Conservation (phyloP, 1,140 invertebrate genomes). For the Hypothenemus hampei region DNA sequence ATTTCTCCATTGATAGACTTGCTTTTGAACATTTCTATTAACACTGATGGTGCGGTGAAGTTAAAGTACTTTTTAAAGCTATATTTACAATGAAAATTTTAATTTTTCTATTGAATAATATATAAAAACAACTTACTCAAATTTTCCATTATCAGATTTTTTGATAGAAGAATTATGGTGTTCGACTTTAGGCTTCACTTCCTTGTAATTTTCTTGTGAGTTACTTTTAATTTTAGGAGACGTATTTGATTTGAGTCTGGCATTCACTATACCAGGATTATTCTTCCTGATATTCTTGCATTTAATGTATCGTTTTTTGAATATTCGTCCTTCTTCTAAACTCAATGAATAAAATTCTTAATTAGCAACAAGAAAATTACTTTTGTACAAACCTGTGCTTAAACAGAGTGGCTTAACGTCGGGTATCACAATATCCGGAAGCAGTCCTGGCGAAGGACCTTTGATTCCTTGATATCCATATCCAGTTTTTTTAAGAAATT, state of each 20-base stretch:
- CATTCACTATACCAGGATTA: too few species aligned
- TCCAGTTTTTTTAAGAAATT: slow-evolving; percentile 37
- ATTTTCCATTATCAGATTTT: slow-evolving; percentile 8
- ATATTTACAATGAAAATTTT: too few species aligned
- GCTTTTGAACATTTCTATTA: slow-evolving; percentile 27
- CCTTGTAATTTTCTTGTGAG: slow-evolving; percentile 35
- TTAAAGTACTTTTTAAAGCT: slow-evolving; percentile 30
- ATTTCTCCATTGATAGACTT: slow-evolving; percentile 24
- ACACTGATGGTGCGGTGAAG: slow-evolving; percentile 33
- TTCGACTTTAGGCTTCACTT: slow-evolving; percentile 21
- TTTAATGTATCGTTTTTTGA: slow-evolving; percentile 34
- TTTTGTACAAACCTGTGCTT: too few species aligned
- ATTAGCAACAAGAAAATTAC: too few species aligned
- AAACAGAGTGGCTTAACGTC: not conserved
- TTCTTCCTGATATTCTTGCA: slow-evolving; percentile 31
- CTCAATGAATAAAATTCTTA: not conserved
- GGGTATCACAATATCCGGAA: slow-evolving; percentile 7
- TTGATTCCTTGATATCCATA: not conserved
- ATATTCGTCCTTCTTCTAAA: slow-evolving; percentile 10
- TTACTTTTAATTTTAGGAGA: too few species aligned
- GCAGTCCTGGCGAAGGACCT: not conserved
- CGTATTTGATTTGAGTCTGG: too few species aligned
- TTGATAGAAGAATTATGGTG: too few species aligned
- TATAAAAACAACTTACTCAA: slow-evolving; percentile 14
- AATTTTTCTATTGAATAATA: too few species aligned